Evolutionary conservation across 2,113 vertebrate species (phyloP).

Genomic region (Narcine bancroftii): DNA sequence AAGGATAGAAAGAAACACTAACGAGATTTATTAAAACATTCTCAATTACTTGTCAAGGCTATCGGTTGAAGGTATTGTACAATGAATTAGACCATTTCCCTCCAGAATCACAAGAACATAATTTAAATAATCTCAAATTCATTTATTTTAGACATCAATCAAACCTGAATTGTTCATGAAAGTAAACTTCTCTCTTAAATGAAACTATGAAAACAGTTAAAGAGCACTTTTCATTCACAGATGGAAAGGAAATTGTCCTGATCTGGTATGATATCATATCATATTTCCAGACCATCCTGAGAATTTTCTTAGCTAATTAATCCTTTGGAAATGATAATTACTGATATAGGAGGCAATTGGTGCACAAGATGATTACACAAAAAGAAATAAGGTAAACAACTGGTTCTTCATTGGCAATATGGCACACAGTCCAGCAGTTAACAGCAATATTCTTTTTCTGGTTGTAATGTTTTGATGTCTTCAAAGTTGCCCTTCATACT

Average conservation of each 20-base stretch:
- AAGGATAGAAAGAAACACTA: neutral
- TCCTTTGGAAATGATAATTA: neutral
- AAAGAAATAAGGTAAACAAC: neutral
- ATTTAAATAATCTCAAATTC: no score
- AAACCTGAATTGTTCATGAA: no score
- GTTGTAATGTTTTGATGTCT: neutral
- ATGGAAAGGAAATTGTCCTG: neutral
- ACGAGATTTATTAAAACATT: no score
- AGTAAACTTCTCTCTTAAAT: no score
- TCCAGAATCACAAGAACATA: no score
- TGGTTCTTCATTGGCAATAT: neutral
- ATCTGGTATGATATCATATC: neutral
- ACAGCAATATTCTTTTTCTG: neutral
- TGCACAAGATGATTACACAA: neutral
- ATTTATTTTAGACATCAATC: no score
- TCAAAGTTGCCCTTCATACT: constrained; percentile 24
- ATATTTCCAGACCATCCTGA: neutral
- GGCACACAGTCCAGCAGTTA: no score
- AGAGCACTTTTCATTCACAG: neutral
- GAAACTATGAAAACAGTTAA: neutral
- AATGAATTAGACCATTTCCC: no score
- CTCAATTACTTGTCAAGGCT: no score
- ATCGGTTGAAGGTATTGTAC: no score
- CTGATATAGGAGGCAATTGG: neutral
- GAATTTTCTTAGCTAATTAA: neutral